Evolutionary conservation across 2,888 invertebrate species (phyloP), one percentile per base, ranked within the genome.

Genomic region (Microplitis manilae): DNA sequence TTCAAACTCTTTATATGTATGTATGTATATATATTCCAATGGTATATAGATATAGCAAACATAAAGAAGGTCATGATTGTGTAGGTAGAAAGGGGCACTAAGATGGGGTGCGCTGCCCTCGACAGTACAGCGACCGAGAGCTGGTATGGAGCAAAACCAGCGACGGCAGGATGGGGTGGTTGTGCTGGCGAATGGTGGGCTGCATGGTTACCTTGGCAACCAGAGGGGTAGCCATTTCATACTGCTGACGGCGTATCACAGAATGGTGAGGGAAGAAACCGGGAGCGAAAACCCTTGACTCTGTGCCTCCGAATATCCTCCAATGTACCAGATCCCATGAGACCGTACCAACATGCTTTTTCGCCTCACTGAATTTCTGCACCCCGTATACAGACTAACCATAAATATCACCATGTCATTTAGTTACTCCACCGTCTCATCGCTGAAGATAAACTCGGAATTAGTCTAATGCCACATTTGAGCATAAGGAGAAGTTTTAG

Each of bases 221-320:
- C 79, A 75, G 83, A 85, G 88, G 87, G 86, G 86, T 86, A 85
- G 86, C 87, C 88, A 87, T 89, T 89, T 84, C 85, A 87, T 88
- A 88, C 89, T 87, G 89, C 86, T 86, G 87, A 84, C 87, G 89
- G 86, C 87, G 86, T 85, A 87, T 86, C 87, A 84, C 80, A 83
- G 77, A 73, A 77, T 68, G 76, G 79, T 75, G 61, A 68, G 68
- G 68, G 74, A 61, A 60, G 74, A 61, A 60, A 68, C 30, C 6
- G 50, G 13, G 39, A n/a, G 61, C 59, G 78, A 65, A 80, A 81
- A 81, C 85, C 84, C 86, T 87, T 82, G 83, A 82, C 74, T 84
- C 82, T 85, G 84, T 82, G 81, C 77, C 80, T 80, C 79, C 39
- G 67, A 75, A 73, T 77, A 74, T 71, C 80, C 74, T 77, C 73